Evolutionary conservation across 2,888 invertebrate genomes (phyloP).

Genomic region (Synergus umbraculus): DNA sequence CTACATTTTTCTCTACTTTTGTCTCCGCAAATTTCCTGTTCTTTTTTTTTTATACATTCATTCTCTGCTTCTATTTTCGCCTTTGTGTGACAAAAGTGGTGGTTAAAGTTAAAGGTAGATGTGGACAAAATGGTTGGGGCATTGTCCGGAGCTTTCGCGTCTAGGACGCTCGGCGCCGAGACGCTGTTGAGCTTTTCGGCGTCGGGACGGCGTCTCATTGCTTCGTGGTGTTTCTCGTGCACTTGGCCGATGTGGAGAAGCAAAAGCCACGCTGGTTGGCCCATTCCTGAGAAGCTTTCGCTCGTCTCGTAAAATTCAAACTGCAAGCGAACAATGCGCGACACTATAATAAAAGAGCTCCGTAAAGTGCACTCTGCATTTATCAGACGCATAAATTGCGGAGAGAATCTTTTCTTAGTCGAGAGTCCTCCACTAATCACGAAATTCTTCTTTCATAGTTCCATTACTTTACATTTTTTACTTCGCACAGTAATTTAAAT

Average conservation of each 20-base stretch:
- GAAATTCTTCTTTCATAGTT: background rate
- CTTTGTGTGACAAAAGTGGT: background rate
- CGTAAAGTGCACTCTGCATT: slow-evolving; percentile 15
- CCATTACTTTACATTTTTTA: background rate
- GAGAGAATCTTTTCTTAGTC: slow-evolving; percentile 6
- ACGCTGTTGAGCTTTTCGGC: slow-evolving; percentile 1
- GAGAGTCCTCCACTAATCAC: background rate
- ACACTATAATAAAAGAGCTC: slow-evolving; percentile 12
- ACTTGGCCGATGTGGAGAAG: slow-evolving; percentile 13
- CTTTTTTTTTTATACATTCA: background rate
- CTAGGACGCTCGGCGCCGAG: slow-evolving; percentile 1
- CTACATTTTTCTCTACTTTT: background rate
- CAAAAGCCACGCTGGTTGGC: background rate
- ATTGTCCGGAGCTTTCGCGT: background rate
- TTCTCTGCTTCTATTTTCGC: background rate
- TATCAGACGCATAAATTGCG: slow-evolving; percentile 18
- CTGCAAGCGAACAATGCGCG: slow-evolving; percentile 15
- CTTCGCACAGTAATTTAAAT: background rate
- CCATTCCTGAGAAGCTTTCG: slow-evolving; percentile 1
- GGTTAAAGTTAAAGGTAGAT: background rate
- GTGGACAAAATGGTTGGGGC: background rate
- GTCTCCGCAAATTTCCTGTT: background rate
- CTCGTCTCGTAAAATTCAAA: slow-evolving; percentile 26
- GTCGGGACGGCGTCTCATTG: slow-evolving; percentile 1
- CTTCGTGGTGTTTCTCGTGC: background rate